These are phyloP conservation scores for Caenorhabditis doughertyi DNA, from an alignment of 2,888 invertebrate genomes.

Conservation along the genomic window DNA sequence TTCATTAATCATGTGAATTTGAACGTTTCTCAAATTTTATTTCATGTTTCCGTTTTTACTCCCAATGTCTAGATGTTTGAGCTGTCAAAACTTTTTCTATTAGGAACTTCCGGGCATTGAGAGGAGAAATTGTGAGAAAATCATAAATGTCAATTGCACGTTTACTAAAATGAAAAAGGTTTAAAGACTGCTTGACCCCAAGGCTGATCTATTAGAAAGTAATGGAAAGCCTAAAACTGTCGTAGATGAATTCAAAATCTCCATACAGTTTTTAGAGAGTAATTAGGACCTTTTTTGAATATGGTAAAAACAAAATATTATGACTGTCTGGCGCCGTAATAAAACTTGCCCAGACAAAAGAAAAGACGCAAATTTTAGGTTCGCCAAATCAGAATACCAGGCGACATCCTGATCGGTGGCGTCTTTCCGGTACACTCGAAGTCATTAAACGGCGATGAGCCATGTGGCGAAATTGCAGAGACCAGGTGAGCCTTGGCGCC, in stretches of 20 bases:
- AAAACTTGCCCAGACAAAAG: neutral
- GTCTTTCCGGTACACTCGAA: slow-evolving; percentile 86
- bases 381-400: slow-evolving; percentile 85
- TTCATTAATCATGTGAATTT: slow-evolving; percentile 36
- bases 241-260: neutral
- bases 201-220: neutral
- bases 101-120: slow-evolving; percentile 11
- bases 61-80: slow-evolving; percentile 25
- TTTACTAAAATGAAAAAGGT: neutral
- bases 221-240: neutral
- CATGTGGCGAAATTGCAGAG: slow-evolving; percentile 82
- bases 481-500: slow-evolving; percentile 72
- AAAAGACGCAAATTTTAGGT: slow-evolving; percentile 48
- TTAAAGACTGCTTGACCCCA: neutral
- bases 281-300: too few species aligned
- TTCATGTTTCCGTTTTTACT: neutral
- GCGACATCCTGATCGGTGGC: slow-evolving; percentile 86
- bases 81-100: slow-evolving; percentile 6
- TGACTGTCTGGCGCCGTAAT: slow-evolving; percentile 9
- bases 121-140: neutral
- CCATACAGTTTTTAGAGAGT: too few species aligned
- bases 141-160: slow-evolving; percentile 19
- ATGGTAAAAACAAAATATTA: too few species aligned
- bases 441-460: slow-evolving; percentile 80
- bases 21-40: slow-evolving; percentile 35